Conservation (phyloP, 2,888 invertebrate genomes). For the Miltochrista miniata region DNA sequence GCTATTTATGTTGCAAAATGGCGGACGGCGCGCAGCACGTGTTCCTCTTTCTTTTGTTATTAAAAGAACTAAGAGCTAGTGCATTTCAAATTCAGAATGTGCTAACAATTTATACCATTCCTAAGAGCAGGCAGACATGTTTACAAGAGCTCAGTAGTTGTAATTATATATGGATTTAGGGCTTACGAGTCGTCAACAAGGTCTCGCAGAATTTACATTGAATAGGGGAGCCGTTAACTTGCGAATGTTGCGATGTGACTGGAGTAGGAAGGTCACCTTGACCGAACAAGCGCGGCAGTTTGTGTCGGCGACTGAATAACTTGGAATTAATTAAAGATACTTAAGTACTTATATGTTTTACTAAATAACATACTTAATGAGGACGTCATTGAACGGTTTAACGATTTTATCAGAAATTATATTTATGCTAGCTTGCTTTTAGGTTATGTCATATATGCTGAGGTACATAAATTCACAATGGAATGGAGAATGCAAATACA, state of each 20-base stretch:
- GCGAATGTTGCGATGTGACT: constrained; percentile 65
- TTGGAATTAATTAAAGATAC: constrained; percentile 36
- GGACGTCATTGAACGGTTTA: constrained; percentile 31
- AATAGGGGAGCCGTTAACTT: constrained; percentile 69
- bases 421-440: constrained; percentile 2
- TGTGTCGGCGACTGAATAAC: constrained; percentile 50
- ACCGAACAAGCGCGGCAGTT: constrained; percentile 57
- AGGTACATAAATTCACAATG: neutral
- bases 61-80: constrained; percentile 49
- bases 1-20: constrained; percentile 82
- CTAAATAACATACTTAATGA: constrained; percentile 25
- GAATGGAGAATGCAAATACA: neutral
- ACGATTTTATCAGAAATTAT: constrained; percentile 25
- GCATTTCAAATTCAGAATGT: constrained; percentile 41
- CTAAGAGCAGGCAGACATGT: constrained; percentile 12
- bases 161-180: constrained; percentile 44
- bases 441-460: constrained; percentile 9
- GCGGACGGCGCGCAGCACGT: constrained; percentile 70
- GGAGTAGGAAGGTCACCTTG: constrained; percentile 76
- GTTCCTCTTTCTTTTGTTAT: constrained; percentile 72
- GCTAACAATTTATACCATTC: constrained; percentile 31
- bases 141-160: constrained; percentile 19
- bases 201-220: constrained; percentile 73
- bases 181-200: constrained; percentile 50
- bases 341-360: constrained; percentile 22